Evolutionary conservation across 2,113 vertebrate species (phyloP).

Genomic region (Heliornis fulica): DNA sequence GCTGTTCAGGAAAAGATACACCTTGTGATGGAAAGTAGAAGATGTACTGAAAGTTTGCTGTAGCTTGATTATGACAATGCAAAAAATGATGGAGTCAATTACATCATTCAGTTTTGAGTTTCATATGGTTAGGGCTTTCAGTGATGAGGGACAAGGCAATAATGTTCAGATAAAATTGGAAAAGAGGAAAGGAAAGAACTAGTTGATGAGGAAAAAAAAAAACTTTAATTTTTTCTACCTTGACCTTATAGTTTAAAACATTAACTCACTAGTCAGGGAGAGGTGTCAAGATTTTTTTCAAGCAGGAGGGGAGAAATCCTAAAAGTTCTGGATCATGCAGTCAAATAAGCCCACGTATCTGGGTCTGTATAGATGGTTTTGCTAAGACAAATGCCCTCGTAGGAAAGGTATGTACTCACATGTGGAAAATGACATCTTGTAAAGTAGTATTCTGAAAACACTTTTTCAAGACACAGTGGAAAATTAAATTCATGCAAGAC

Average conservation of each 20-base stretch:
- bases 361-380: background rate
- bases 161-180: background rate
- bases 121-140: background rate
- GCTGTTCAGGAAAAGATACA: background rate
- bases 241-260: background rate
- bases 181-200: background rate
- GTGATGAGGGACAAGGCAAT: background rate
- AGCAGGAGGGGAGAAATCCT: background rate
- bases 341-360: background rate
- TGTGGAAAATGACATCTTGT: background rate
- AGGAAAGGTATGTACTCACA: background rate
- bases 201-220: background rate
- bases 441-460: background rate
- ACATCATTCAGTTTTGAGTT: background rate
- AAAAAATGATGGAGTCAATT: background rate
- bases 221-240: background rate
- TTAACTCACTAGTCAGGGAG: background rate
- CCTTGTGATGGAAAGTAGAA: background rate
- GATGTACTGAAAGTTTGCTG: background rate
- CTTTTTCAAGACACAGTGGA: background rate
- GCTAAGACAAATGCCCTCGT: background rate
- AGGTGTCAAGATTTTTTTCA: background rate
- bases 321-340: background rate
- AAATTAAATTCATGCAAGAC: background rate
- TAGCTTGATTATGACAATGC: background rate